A percentile compares a stretch with the other conserved stretches of the same genome.
Conservation (phyloP, 2,888 invertebrate species). For the Cephus nigrinus region DNA sequence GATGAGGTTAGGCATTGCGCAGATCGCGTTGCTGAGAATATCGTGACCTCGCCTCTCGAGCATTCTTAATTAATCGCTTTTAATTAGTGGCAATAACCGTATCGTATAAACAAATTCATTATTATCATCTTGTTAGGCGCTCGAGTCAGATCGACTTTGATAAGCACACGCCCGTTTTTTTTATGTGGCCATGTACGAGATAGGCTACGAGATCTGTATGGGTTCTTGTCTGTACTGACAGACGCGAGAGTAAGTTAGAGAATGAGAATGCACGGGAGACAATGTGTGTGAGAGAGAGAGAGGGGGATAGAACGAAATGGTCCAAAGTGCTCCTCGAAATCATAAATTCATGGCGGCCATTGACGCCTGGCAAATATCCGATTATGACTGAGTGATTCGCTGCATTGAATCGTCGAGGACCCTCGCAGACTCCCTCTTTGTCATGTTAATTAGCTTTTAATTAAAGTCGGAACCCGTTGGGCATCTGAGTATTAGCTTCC, state of each 20-base stretch:
- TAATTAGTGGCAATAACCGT: conserved; percentile 35
- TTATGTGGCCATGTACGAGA: not conserved
- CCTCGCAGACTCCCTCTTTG: conserved; percentile 40
- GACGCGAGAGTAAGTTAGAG: not conserved
- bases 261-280: not conserved
- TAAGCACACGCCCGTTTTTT: not conserved
- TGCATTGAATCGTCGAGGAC: conserved; percentile 39
- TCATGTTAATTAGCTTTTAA: conserved; percentile 59
- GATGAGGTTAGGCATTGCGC: not conserved
- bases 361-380: not conserved
- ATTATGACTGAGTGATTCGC: not conserved
- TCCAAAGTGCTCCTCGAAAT: not conserved
- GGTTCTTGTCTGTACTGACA: not conserved
- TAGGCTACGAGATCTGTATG: not conserved
- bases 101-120: conserved; percentile 2
- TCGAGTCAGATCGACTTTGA: not conserved
- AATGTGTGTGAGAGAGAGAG: not conserved
- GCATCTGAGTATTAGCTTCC: conserved; percentile 36
- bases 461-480: conserved; percentile 44
- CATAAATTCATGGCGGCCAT: not conserved
- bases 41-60: conserved; percentile 23
- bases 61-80: conserved; percentile 33
- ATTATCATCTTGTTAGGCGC: not conserved
- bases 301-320: not conserved
- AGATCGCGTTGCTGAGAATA: conserved; percentile 26